Percentiles rank a stretch among this genome's conserved stretches.
Evolutionary conservation across 2,797 vertebrate species (phyloP).

Genomic region (Anabas testudineus): DNA sequence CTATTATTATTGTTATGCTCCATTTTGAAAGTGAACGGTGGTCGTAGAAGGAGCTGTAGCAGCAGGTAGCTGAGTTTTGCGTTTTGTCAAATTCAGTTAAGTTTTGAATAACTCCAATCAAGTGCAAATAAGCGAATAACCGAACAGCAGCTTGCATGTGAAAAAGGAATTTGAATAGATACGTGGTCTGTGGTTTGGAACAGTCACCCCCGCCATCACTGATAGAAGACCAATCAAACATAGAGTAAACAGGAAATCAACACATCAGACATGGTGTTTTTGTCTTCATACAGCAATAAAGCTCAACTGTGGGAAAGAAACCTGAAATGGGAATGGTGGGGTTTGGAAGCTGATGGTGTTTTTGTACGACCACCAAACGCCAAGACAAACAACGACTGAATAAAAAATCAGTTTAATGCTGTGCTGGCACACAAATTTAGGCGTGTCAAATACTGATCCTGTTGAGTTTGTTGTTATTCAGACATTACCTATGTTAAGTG

Average conservation of each 20-base stretch:
- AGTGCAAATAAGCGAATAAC: not conserved
- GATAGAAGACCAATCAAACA: conserved; percentile 21
- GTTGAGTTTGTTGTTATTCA: not conserved
- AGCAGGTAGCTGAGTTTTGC: not conserved
- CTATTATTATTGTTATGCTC: too few species aligned
- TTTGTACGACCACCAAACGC: conserved; percentile 40
- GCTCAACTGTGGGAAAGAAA: conserved; percentile 27
- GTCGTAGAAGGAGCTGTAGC: too few species aligned
- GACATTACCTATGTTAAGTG: not conserved
- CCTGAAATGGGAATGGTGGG: conserved; percentile 20
- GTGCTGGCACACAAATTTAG: not conserved
- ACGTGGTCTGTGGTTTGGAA: conserved; percentile 28
- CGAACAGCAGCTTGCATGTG: conserved; percentile 27
- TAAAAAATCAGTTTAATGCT: not conserved
- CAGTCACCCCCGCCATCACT: not conserved
- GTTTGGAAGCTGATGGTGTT: conserved; percentile 51
- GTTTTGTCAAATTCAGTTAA: not conserved
- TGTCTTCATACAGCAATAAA: conserved; percentile 27
- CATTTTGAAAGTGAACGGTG: too few species aligned
- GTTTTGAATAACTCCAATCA: not conserved
- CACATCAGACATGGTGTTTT: conserved; percentile 40
- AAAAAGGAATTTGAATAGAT: conserved; percentile 30
- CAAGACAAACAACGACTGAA: conserved; percentile 32
- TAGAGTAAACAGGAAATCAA: conserved; percentile 33
- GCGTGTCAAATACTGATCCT: not conserved